Evolutionary conservation across 1,140 invertebrate species (phyloP), one percentile per base, ranked within the genome.

Genomic region (Chironomus tepperi): DNA sequence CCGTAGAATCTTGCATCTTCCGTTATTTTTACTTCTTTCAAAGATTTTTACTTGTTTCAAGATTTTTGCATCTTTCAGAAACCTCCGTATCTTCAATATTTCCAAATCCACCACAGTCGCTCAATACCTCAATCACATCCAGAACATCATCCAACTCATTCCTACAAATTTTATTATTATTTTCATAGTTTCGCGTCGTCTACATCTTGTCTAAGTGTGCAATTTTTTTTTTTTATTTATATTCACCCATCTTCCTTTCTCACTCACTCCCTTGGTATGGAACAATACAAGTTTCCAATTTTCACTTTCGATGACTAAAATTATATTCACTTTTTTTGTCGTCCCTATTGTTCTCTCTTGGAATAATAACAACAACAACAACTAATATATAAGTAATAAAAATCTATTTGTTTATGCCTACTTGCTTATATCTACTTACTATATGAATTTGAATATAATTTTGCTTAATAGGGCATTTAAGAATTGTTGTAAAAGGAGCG

Each of bases 181-280:
- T 34, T 34, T 34, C 24, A 34, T 34, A 34, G 24, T 34, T 34
- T 34, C 3, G 47, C 12, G 47, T 57, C 10, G 65, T 70, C 65
- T 70, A 70, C 65, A 70, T 70, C 65, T 70, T 70, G 65, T 70
- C 65, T 70, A 21, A 70, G 65, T 70, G 65, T 70, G 65, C 65
- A 70, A 70, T 70, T 70, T 70, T 70, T 70, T 18, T 67, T n/a
- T n/a, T n/a, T n/a, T n/a, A n/a, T n/a, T n/a, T n/a, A n/a, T 57
- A 12, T 57, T 57, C 24, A 34, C 5, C 10, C n/a, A 15, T 57
- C 12, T 57, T 57, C 12, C 47, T n/a, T 57, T 15, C 47, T 12
- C 47, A n/a, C 47, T 57, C 12, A n/a, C 19, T 16, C 18, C 16
- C 19, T 7, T 70, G 16, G n/a, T 9, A 10, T 70, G 16, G 18